Percentiles rank a stretch among this genome's conserved stretches.
phyloP scores from a whole-genome alignment of 2,113 vertebrate species.

The Saccopteryx bilineata region DNA sequence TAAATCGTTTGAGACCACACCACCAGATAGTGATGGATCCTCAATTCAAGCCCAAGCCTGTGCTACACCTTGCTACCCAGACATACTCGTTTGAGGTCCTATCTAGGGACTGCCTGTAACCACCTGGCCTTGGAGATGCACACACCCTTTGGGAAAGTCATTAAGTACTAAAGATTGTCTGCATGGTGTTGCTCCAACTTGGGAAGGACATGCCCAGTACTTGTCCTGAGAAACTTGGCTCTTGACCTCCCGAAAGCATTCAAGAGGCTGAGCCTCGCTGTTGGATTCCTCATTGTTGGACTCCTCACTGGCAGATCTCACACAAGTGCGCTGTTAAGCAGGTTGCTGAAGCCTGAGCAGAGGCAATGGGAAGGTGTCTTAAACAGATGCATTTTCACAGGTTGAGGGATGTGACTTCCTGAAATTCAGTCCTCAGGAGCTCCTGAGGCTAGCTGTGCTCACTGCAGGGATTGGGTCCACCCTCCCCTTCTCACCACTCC shows the following conservation, averaged over 20 bases:
- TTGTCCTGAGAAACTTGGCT: background rate
- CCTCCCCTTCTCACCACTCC: background rate
- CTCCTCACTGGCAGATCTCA: background rate
- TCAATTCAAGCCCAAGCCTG: background rate
- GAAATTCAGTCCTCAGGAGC: background rate
- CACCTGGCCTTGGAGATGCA: background rate
- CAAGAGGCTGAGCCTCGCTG: background rate
- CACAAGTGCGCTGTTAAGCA: background rate
- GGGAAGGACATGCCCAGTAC: background rate
- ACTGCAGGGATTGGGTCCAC: fast-evolving
- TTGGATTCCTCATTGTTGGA: background rate
- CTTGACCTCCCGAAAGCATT: background rate
- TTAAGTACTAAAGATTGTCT: background rate
- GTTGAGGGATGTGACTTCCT: background rate
- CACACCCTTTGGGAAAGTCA: background rate
- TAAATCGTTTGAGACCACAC: background rate
- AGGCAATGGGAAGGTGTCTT: background rate
- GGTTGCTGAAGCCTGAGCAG: background rate
- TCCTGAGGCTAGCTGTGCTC: background rate
- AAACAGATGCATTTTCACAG: background rate
- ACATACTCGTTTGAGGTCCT: background rate
- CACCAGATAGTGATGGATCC: background rate
- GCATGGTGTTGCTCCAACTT: background rate
- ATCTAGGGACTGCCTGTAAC: background rate
- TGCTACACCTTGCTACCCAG: background rate